phyloP scores from a whole-genome alignment of 2,888 invertebrate species.

The Trichogramma dendrolimi region DNA sequence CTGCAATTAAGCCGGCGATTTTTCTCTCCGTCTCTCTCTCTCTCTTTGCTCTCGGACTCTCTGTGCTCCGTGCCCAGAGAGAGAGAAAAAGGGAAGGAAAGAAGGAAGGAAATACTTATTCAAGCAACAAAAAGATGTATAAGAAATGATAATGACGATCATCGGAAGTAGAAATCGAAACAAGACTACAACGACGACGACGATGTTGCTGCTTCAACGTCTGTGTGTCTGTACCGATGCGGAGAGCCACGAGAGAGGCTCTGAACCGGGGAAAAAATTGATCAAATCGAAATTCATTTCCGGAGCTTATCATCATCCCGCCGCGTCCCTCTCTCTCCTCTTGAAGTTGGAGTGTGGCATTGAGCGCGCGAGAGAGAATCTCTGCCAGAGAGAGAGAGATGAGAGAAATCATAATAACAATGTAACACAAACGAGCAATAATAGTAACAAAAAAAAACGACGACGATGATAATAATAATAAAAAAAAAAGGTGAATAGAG shows the following conservation, averaged over 20 bases:
- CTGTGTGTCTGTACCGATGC: neutral
- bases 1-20: neutral
- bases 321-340: constrained; percentile 15
- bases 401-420: too few species aligned
- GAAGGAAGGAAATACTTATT: neutral
- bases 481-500: constrained; percentile 44
- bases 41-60: neutral
- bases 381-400: too few species aligned
- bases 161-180: neutral
- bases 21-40: constrained; percentile 1
- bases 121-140: neutral
- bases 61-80: neutral
- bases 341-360: too few species aligned
- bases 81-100: constrained; percentile 9
- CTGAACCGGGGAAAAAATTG: neutral
- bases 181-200: neutral
- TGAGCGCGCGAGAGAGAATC: too few species aligned
- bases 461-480: constrained; percentile 32
- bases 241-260: constrained; percentile 21
- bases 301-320: constrained; percentile 28
- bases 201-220: too few species aligned
- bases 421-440: too few species aligned
- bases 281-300: too few species aligned
- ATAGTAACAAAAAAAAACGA: too few species aligned
- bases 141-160: neutral